Base-by-base conservation (phyloP, 2,797 vertebrate species). In the Anabas testudineus region DNA sequence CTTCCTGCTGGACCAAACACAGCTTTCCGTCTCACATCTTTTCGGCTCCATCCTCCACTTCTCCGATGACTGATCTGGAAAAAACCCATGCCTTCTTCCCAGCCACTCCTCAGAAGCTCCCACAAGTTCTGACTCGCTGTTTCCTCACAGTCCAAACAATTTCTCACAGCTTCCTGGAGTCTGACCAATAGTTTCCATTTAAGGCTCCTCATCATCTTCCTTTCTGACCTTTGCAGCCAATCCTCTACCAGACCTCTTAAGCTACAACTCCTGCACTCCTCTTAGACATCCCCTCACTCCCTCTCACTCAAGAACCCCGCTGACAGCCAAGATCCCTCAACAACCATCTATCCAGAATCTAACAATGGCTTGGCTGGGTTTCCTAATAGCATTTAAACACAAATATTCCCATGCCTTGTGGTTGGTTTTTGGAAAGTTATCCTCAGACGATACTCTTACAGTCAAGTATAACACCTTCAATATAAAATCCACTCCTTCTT, bases 121-220 rank as follows among this genome's bases (percentile, higher is more conserved):
- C 70, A 55, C 71, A 24, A 75, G 76, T 77, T 70, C 26, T 65
- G 74, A 85, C 72, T 81, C 21, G 76, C 65, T 5, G 54, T 80
- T 71, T 82, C 73, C 52, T 76, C 41, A 0, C 58, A 52, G 65
- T 62, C 59, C 66, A 76, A 86, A 81, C 77, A 67, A 74, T 53
- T 65, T 63, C 53, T 78, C 71, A 36, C 70, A 42, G 54, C 69
- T 80, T 86, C 81, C 85, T 54, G 49, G 74, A 85, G 65, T 34
- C 47, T 49, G 71, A 85, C 76, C 83, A 73, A 45, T 15, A 68
- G 32, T 87, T 89, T 86, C 86, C 84, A 79, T 74, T 48, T 30
- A 63, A 67, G 55, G 10, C 22, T 1, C 56, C 78, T 51, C 61
- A 49, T 81, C 56, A 49, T 51, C 47, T 52, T 8, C 63, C 59